These are phyloP conservation scores for Caradrina kadenii DNA, from an alignment of 2,888 invertebrate genomes.

Conservation along the genomic window DNA sequence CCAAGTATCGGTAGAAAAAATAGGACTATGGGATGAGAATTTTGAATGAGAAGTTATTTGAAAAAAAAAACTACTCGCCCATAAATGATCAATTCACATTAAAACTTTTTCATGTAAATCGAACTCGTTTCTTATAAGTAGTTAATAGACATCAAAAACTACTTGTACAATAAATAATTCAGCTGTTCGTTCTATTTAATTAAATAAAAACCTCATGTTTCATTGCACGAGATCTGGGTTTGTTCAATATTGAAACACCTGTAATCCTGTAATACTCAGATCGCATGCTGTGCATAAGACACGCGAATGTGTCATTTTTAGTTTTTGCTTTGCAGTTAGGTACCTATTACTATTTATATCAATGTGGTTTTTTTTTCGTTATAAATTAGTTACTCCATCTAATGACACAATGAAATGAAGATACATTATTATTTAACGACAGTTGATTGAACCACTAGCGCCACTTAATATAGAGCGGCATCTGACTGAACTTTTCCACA, in stretches of 20 bases:
- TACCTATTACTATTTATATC: conserved; percentile 24
- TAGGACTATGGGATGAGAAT: too few relatives aligned
- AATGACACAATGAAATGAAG: conserved; percentile 14
- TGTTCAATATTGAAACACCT: conserved; percentile 52
- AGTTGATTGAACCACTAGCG: conserved; percentile 10
- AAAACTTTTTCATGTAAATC: too few relatives aligned
- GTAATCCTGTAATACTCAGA: conserved; percentile 57
- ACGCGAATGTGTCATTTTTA: conserved; percentile 66
- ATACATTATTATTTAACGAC: not conserved
- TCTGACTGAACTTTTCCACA: not conserved
- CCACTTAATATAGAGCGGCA: not conserved
- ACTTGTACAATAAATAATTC: conserved; percentile 7
- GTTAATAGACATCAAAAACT: not conserved
- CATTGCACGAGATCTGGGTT: conserved; percentile 41
- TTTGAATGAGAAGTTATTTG: too few relatives aligned
- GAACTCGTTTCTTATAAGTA: too few relatives aligned
- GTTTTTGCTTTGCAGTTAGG: conserved; percentile 32
- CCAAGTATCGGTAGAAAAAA: too few relatives aligned
- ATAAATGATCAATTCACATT: too few relatives aligned
- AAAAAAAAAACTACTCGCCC: too few relatives aligned
- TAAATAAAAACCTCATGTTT: conserved; percentile 15
- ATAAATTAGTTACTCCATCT: not conserved
- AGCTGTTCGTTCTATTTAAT: conserved; percentile 9
- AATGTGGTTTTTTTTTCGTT: conserved; percentile 5
- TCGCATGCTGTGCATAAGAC: conserved; percentile 61